These are phyloP conservation scores for Gila robusta DNA, from an alignment of 2,797 vertebrate genomes.

Conservation along the genomic window DNA sequence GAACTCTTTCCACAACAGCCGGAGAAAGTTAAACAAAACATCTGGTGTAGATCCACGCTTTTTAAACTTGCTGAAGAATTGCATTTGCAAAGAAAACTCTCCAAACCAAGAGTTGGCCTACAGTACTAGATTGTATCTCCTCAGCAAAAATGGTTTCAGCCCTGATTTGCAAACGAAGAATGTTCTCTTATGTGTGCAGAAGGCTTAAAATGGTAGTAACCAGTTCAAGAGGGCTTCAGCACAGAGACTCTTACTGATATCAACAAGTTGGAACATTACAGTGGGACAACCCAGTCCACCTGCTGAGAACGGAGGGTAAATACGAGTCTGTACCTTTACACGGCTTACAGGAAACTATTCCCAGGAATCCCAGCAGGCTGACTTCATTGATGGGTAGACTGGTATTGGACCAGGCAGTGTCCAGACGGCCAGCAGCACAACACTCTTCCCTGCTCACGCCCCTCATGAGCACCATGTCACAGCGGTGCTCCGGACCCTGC, in stretches of 20 bases:
- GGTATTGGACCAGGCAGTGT: slow-evolving; percentile 94
- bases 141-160: not conserved
- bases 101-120: slow-evolving; percentile 13
- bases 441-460: slow-evolving; percentile 92
- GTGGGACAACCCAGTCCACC: not conserved
- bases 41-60: slow-evolving; percentile 70
- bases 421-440: slow-evolving; percentile 86
- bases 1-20: slow-evolving; percentile 68
- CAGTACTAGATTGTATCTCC: slow-evolving; percentile 4
- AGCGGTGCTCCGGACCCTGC: slow-evolving; percentile 88
- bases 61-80: slow-evolving; percentile 64
- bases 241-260: not conserved
- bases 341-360: slow-evolving; percentile 92
- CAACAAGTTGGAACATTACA: slow-evolving; percentile 11
- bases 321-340: slow-evolving; percentile 88
- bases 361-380: slow-evolving; percentile 91
- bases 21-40: slow-evolving; percentile 71
- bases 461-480: slow-evolving; percentile 92
- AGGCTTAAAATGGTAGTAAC: not conserved
- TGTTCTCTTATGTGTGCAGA: not conserved
- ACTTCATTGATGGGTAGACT: slow-evolving; percentile 93
- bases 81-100: slow-evolving; percentile 63
- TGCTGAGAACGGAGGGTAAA: slow-evolving; percentile 18
- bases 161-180: not conserved
- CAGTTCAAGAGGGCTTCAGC: not conserved